Conservation (phyloP, 2,888 invertebrate genomes). For the Physocephala rufipes region DNA sequence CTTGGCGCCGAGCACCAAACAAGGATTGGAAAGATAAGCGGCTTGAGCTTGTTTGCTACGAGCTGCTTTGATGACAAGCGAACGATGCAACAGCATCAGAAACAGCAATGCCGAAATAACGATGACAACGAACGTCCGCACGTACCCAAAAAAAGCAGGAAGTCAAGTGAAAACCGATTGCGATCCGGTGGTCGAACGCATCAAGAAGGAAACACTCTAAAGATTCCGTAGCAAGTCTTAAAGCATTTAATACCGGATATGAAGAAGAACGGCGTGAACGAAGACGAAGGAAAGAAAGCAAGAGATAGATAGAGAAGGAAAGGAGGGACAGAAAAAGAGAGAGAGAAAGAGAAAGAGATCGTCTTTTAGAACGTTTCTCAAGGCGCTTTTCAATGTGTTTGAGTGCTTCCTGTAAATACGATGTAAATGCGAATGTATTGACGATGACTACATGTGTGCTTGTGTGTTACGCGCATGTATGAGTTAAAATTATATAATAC, state of each 20-base stretch:
- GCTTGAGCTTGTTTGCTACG: conserved; percentile 25
- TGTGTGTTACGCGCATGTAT: conserved; percentile 31
- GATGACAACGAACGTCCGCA: background rate
- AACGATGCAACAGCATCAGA: conserved; percentile 9
- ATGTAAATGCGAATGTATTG: no score
- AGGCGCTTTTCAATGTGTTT: no score
- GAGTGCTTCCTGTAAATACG: no score
- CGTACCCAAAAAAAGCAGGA: conserved; percentile 12
- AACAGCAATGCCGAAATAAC: conserved; percentile 13
- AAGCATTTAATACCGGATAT: no score
- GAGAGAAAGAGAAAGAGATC: no score
- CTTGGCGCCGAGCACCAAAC: conserved; percentile 18
- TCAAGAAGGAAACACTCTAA: no score
- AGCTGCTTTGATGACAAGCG: background rate
- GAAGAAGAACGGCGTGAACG: no score
- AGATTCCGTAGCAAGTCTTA: no score
- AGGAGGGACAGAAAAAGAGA: no score
- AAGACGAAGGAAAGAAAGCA: no score
- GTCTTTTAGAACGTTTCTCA: background rate
- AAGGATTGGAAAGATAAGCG: conserved; percentile 34
- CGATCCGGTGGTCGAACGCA: conserved; percentile 9
- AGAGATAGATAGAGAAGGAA: no score
- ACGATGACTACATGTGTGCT: conserved; percentile 21
- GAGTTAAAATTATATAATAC: conserved; percentile 23
- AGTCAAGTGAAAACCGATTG: conserved; percentile 21